Evolutionary conservation across 2,797 vertebrate species (phyloP).

Genomic region (Arrhamphus sclerolepis): DNA sequence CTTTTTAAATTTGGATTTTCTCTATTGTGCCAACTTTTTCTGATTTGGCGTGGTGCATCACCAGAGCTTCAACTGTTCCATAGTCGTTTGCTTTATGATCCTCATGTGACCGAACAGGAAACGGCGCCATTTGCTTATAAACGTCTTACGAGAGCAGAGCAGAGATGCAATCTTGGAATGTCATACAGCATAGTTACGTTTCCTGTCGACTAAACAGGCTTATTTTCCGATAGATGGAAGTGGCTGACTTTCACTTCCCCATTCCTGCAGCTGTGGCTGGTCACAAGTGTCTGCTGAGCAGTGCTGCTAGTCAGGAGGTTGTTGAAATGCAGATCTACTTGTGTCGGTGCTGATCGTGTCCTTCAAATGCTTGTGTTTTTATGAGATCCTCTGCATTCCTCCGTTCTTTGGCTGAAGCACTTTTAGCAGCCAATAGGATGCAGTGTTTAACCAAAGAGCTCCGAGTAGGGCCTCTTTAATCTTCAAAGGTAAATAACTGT

Average conservation of each 20-base stretch:
- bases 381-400: constrained; percentile 70
- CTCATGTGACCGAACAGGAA: constrained; percentile 67
- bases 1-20: too few species aligned
- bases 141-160: constrained; percentile 7
- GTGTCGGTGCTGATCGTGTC: constrained; percentile 44
- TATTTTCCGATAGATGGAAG: constrained; percentile 10
- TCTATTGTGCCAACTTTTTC: too few species aligned
- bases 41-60: neutral
- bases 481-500: constrained; percentile 74
- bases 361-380: constrained; percentile 72
- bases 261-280: constrained; percentile 26
- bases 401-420: constrained; percentile 43
- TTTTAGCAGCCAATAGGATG: constrained; percentile 57
- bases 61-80: neutral
- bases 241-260: constrained; percentile 71
- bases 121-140: neutral
- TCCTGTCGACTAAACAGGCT: constrained; percentile 1
- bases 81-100: constrained; percentile 45
- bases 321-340: constrained; percentile 51
- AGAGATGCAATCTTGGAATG: neutral
- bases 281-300: constrained; percentile 58
- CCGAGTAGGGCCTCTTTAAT: constrained; percentile 65
- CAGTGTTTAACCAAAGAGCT: constrained; percentile 52
- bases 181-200: constrained; percentile 1
- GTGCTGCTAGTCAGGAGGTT: constrained; percentile 49